Percentiles rank a stretch among this genome's conserved stretches.
Conservation (phyloP, 2,888 invertebrate species). For the Synergus laeviventris region DNA sequence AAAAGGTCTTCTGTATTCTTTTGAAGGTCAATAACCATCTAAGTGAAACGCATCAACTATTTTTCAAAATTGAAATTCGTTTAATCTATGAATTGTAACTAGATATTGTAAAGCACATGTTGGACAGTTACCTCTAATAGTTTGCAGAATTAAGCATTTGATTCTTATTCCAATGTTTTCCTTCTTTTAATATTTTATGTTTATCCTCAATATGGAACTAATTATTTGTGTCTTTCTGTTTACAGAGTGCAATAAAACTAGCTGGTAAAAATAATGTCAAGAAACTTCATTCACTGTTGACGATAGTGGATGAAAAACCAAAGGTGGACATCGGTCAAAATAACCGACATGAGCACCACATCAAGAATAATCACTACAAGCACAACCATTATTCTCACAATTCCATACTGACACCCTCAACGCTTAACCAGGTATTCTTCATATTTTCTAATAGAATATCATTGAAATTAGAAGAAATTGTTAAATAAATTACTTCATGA, state of each 20-base stretch:
- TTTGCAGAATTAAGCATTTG: too few relatives aligned
- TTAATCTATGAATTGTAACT: background rate
- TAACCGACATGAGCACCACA: constrained; percentile 75
- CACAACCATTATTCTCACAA: constrained; percentile 75
- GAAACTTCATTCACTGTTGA: constrained; percentile 78
- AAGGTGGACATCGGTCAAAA: constrained; percentile 79
- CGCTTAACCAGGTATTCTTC: constrained; percentile 71
- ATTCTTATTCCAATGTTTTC: too few relatives aligned
- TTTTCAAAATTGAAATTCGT: background rate
- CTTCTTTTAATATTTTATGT: background rate
- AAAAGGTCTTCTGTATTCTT: background rate
- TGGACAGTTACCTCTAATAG: background rate
- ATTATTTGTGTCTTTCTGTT: constrained; percentile 55
- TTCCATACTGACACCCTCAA: constrained; percentile 75
- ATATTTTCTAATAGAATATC: background rate
- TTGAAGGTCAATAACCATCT: background rate
- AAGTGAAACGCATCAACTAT: background rate
- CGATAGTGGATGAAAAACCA: constrained; percentile 79
- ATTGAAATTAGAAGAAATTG: background rate
- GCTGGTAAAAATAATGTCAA: constrained; percentile 80
- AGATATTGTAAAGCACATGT: background rate
- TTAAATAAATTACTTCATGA: background rate
- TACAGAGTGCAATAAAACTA: constrained; percentile 79
- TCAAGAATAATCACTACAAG: constrained; percentile 75
- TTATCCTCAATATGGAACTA: constrained; percentile 19